Evolutionary conservation across 2,888 invertebrate species (phyloP).

Genomic region (Pseudolycoriella hygida): DNA sequence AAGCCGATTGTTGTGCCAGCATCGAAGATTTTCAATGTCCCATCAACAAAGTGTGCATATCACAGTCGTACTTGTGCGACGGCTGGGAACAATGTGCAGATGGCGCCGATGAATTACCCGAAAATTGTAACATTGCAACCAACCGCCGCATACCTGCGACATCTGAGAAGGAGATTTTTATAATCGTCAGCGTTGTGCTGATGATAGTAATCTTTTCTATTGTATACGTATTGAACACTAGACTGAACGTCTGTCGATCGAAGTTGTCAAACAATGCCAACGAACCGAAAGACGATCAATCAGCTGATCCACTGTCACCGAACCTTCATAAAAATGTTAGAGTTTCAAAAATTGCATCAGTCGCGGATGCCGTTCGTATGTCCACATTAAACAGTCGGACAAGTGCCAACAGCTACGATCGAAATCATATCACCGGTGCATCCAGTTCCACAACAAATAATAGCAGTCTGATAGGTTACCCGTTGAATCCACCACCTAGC

Average conservation of each 20-base stretch:
- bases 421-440: slow-evolving; percentile 50
- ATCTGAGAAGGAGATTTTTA: slow-evolving; percentile 34
- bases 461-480: slow-evolving; percentile 41
- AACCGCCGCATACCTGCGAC: slow-evolving; percentile 29
- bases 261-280: slow-evolving; percentile 33
- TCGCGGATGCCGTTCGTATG: slow-evolving; percentile 40
- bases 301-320: slow-evolving; percentile 46
- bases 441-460: slow-evolving; percentile 30
- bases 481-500: slow-evolving; percentile 73
- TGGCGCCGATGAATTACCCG: slow-evolving; percentile 57
- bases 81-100: slow-evolving; percentile 62
- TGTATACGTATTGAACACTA: slow-evolving; percentile 34
- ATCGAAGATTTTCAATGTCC: slow-evolving; percentile 49
- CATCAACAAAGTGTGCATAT: slow-evolving; percentile 54
- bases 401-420: slow-evolving; percentile 42
- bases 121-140: slow-evolving; percentile 35
- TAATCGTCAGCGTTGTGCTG: slow-evolving; percentile 36
- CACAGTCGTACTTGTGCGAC: slow-evolving; percentile 51
- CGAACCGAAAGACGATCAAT: slow-evolving; percentile 41
- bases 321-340: slow-evolving; percentile 20
- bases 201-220: slow-evolving; percentile 36
- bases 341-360: slow-evolving; percentile 29
- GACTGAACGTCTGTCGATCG: slow-evolving; percentile 35
- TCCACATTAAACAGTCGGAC: slow-evolving; percentile 43
- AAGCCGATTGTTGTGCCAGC: slow-evolving; percentile 45